These are phyloP conservation scores for Sceliomorpha sp. DNA, from an alignment of 2,888 invertebrate genomes.

Conservation along the genomic window DNA sequence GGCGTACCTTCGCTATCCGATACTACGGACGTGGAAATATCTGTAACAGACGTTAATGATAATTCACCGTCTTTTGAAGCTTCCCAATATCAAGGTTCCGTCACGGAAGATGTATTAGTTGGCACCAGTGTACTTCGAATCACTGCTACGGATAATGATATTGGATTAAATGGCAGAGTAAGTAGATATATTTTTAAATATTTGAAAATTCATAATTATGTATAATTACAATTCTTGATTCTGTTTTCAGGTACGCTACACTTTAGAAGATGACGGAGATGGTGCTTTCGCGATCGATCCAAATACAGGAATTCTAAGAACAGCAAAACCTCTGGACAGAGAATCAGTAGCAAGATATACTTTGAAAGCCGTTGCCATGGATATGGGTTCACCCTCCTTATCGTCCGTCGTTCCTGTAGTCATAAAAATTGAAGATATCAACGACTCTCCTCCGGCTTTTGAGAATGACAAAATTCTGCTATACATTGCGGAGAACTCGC, in stretches of 20 bases:
- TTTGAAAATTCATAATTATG: no score
- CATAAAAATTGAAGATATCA: slow-evolving; percentile 92
- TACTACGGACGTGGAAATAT: slow-evolving; percentile 97
- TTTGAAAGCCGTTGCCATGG: slow-evolving; percentile 92
- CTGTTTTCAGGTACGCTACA: slow-evolving; percentile 83
- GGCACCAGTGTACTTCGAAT: slow-evolving; percentile 90
- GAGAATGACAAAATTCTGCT: slow-evolving; percentile 92
- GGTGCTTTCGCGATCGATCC: slow-evolving; percentile 96
- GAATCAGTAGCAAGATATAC: slow-evolving; percentile 93
- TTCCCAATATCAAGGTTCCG: slow-evolving; percentile 89
- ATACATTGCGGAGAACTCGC: slow-evolving; percentile 97
- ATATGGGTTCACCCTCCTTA: slow-evolving; percentile 90
- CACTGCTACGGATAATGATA: slow-evolving; percentile 91
- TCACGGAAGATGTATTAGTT: slow-evolving; percentile 93
- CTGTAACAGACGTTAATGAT: slow-evolving; percentile 97
- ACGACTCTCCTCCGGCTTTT: slow-evolving; percentile 94
- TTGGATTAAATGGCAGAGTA: slow-evolving; percentile 92
- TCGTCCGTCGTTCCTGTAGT: slow-evolving; percentile 87
- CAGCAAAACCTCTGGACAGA: slow-evolving; percentile 93
- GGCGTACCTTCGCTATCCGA: slow-evolving; percentile 95
- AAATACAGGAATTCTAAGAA: slow-evolving; percentile 94
- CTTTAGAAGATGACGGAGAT: slow-evolving; percentile 89
- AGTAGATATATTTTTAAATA: no score
- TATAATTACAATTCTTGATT: background rate
- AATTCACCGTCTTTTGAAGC: slow-evolving; percentile 94